Base-by-base conservation (phyloP, 1,140 invertebrate genomes). In the Drosophila grimshawi region DNA sequence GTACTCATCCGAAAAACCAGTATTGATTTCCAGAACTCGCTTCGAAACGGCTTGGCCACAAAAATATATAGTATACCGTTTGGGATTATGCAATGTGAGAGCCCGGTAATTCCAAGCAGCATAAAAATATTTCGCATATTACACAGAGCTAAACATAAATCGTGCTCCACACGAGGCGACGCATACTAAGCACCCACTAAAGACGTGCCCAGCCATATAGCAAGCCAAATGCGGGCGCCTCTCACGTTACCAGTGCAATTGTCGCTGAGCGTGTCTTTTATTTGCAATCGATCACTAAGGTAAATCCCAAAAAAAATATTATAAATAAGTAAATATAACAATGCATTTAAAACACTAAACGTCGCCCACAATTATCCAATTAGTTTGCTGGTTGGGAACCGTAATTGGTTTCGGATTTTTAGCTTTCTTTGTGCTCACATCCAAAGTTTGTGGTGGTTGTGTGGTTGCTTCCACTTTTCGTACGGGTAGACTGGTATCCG, bases 401-500 rank as follows among this genome's bases (percentile, higher is more conserved):
- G 33, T 30, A 65, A 3, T 39, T 35, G 41, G 2, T 2, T 10
- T 43, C 30, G 51, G 29, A 10, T 62, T 46, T 7, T 19, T 48
- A 19, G 51, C 63, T 35, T 6, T 10, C 10, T 29, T 7, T 29
- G 64, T 57, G 37, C n/a, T 70, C 30, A 35, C 43, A 11, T 5
- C 27, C 19, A 53, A 5, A 51, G 35, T 6, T 35, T 11, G 59
- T 41, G 32, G 10, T 19, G 64, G 56, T 32, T 52, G 27, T 3
- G 65, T 78, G 41, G 48, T 64, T 3, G 29, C 11, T 27, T 88
- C 85, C 35, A 82, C 63, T 8, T 72, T 49, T 7, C 69, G 71
- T 30, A 80, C 27, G 5, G 93, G 93, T 29, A 91, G 68, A 73
- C 93, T 94, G 11, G 93, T 89, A 76, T 94, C 93, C 73, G 93